A percentile compares a stretch with the other conserved stretches of the same genome.
phyloP scores from a whole-genome alignment of 30 jellyfish, hydroid and myxozoan species.

The Phacellophora camtschatica region DNA sequence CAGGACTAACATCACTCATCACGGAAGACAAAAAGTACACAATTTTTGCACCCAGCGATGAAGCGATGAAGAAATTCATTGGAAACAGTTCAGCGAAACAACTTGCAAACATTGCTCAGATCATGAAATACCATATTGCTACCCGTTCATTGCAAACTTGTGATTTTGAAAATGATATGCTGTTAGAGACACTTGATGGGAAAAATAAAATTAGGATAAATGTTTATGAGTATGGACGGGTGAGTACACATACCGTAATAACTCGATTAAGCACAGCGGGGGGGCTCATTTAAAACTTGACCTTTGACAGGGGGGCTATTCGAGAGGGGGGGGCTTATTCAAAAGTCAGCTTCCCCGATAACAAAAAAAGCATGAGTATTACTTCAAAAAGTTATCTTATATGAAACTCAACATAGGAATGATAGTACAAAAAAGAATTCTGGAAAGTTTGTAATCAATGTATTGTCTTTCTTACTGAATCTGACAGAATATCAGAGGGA shows the following conservation, averaged over 20 bases:
- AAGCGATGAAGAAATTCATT: conserved; percentile 32
- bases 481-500: no score
- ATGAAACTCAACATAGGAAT: no score
- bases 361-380: no score
- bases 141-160: conserved; percentile 47
- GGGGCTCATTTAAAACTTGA: no score
- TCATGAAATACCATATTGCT: conserved; percentile 49
- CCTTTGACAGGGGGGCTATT: no score
- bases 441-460: no score
- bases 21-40: conserved; percentile 40
- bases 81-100: conserved; percentile 20
- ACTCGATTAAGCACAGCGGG: no score
- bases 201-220: conserved; percentile 45
- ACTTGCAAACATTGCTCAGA: conserved; percentile 19
- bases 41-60: conserved; percentile 65
- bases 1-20: conserved; percentile 39
- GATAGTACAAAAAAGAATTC: no score
- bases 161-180: conserved; percentile 45
- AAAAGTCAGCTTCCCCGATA: no score
- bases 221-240: conserved; percentile 66
- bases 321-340: no score
- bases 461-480: no score
- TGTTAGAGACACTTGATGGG: conserved; percentile 52
- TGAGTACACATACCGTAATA: neutral
- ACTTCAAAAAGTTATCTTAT: no score